Conservation (phyloP, 2,888 invertebrate species). For the Philhelius pedissequus region DNA sequence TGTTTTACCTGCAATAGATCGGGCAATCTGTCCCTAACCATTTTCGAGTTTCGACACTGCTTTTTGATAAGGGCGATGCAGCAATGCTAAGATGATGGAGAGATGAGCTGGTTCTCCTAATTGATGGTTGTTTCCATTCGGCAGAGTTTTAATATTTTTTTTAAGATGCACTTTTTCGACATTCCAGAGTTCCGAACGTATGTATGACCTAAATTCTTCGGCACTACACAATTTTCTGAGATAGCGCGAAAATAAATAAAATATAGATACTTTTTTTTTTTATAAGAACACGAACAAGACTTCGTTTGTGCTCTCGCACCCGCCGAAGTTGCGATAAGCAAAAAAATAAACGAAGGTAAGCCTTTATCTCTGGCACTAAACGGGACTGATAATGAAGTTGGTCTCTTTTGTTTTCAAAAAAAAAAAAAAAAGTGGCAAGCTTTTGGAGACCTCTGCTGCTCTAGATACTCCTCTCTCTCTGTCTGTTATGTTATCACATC, state of each 20-base stretch:
- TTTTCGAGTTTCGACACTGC: constrained; percentile 71
- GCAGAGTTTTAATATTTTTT: neutral
- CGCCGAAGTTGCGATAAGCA: constrained; percentile 49
- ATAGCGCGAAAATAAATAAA: constrained; percentile 43
- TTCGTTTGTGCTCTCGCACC: constrained; percentile 46
- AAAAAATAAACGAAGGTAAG: constrained; percentile 42
- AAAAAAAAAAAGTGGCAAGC: constrained; percentile 25
- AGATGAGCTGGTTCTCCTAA: neutral
- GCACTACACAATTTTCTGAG: constrained; percentile 5
- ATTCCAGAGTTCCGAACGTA: neutral
- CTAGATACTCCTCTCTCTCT: neutral
- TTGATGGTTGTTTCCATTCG: constrained; percentile 5
- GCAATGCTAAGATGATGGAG: too few species aligned
- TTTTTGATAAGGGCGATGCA: neutral
- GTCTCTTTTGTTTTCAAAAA: neutral
- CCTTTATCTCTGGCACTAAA: constrained; percentile 52
- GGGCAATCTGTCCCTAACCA: constrained; percentile 77
- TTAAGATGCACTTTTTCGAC: neutral
- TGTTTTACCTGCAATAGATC: constrained; percentile 77
- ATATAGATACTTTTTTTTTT: neutral
- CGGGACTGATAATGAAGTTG: constrained; percentile 42
- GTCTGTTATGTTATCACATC: constrained; percentile 8
- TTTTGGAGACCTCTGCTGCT: constrained; percentile 12
- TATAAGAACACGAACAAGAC: constrained; percentile 25
- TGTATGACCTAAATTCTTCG: constrained; percentile 8